These are phyloP conservation scores for Porphyrio hochstetteri DNA, from an alignment of 2,113 vertebrate genomes.

Conservation along the genomic window DNA sequence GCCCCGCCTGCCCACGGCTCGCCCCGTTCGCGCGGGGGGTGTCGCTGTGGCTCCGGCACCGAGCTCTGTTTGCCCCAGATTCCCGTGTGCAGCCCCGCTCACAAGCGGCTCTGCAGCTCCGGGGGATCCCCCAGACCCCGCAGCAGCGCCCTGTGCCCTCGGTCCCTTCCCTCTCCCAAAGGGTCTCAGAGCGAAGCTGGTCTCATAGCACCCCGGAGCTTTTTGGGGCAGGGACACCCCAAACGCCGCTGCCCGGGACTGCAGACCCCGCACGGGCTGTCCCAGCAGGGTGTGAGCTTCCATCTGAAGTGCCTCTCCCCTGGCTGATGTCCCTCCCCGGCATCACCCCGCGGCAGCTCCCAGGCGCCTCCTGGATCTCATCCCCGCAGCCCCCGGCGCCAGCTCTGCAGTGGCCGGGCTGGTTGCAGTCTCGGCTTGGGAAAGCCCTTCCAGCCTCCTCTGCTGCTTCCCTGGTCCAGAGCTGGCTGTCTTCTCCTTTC, in stretches of 20 bases:
- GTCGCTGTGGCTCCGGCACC: constrained; percentile 4
- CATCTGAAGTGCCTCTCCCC: background rate
- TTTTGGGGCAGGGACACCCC: background rate
- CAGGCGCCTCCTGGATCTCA: background rate
- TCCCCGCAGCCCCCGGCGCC: rapidly evolving
- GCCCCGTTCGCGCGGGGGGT: background rate
- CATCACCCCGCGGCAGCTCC: rapidly evolving
- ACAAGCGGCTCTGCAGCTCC: background rate
- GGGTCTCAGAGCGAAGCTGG: background rate
- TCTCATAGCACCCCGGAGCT: rapidly evolving
- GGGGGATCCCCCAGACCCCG: too few relatives aligned
- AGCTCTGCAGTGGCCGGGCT: background rate
- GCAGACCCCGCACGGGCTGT: rapidly evolving
- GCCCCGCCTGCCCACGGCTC: background rate
- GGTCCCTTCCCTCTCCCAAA: background rate
- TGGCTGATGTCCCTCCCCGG: rapidly evolving
- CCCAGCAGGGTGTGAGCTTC: background rate
- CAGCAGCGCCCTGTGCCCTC: background rate
- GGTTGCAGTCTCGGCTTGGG: background rate
- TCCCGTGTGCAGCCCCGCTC: background rate
- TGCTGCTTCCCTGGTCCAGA: background rate
- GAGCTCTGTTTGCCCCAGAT: background rate
- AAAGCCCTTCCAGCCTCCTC: background rate
- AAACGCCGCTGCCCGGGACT: rapidly evolving
- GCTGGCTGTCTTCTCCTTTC: background rate